These are phyloP conservation scores for Chloropsis cyanopogon DNA, from an alignment of 2,113 vertebrate genomes.

Conservation along the genomic window DNA sequence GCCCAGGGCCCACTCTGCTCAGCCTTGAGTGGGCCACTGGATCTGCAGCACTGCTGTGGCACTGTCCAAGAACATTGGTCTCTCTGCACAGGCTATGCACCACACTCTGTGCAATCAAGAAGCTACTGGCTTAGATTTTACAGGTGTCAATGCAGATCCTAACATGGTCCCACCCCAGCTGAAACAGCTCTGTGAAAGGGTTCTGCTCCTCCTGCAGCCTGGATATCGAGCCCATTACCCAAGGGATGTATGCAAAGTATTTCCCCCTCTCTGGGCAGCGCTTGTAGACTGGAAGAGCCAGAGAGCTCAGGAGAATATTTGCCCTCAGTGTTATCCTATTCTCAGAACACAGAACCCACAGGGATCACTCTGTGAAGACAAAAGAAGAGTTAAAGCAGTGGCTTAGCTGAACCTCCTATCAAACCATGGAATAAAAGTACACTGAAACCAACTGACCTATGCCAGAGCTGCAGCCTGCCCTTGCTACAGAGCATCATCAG, in stretches of 20 bases:
- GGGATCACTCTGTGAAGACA: background rate
- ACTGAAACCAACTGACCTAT: background rate
- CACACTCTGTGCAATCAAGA: background rate
- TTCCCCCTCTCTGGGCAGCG: background rate
- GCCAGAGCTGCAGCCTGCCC: background rate
- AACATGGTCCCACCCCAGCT: background rate
- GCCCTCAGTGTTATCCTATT: background rate
- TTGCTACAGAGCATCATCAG: background rate
- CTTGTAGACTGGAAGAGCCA: background rate
- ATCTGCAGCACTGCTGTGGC: background rate
- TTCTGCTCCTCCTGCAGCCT: background rate
- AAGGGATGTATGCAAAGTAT: background rate
- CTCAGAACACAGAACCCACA: background rate
- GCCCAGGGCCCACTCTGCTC: background rate
- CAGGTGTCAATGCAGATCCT: background rate
- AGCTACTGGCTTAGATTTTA: background rate
- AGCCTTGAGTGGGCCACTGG: background rate
- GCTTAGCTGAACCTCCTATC: background rate
- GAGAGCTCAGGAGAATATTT: background rate
- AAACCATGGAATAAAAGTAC: background rate
- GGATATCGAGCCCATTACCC: accelerated
- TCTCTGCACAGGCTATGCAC: background rate
- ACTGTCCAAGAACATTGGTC: accelerated
- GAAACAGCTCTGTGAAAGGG: background rate
- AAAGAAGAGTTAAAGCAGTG: background rate